Evolutionary conservation across 2,888 invertebrate genomes (phyloP), one percentile per base, ranked within the genome.

Genomic region (Caenorhabditis uteleia): DNA sequence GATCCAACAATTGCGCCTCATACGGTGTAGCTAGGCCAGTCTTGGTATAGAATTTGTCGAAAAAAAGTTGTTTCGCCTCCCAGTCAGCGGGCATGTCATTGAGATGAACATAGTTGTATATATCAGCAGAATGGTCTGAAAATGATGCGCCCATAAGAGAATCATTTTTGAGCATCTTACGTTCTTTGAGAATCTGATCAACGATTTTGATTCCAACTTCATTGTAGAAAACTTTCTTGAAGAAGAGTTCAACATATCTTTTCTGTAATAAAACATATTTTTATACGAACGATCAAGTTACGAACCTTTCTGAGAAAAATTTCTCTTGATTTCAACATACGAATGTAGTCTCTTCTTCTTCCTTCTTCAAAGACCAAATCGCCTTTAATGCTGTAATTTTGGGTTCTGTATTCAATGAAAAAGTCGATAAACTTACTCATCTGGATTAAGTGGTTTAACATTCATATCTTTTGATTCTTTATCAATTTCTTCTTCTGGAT

Each of bases 121-220:
- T 4, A 18, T 40, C 29, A 0, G 0, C 29, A 0, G 0, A 4
- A 16, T 49, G 5, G 5, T 34, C 54, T 61, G 40, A 14, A 59
- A 50, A 31, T 21, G 3, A 8, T 34, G 10, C 7, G 14, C n/a
- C n/a, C n/a, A n/a, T n/a, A n/a, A 49, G 3, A 42, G 40, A 18
- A 21, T 5, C 25, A 39, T 16, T 49, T 49, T 26, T 39, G 3
- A 33, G 29, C 14, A 36, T 18, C 44, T 54, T 14, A 55, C 55
- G 18, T 7, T 40, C n/a, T 21, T 23, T 55, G 14, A 61, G 31
- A 4, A 61, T 4, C 7, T 46, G 8, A 40, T 61, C 61, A 14
- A 50, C 61, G 21, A 48, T 55, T 12, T 44, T 33, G 8, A 61
- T 34, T 2, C 61, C 61, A 8, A 45, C 12, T 20, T 61, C 61